Conservation (phyloP, 2,888 invertebrate genomes). For the Calameuta pallipes region DNA sequence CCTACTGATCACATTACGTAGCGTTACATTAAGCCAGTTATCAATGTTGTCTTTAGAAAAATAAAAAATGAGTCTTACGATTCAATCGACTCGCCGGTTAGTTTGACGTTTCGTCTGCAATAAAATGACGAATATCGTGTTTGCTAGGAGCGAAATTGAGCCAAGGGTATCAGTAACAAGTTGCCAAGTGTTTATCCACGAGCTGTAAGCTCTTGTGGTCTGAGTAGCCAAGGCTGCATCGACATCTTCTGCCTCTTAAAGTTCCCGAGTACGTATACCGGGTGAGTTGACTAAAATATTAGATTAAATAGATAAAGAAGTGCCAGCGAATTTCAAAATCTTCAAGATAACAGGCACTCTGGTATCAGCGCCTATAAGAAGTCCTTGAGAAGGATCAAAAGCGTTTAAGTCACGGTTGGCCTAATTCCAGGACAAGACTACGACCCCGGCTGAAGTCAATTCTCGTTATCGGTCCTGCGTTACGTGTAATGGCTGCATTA, state of each 20-base stretch:
- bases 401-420: neutral
- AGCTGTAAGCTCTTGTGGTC: constrained; percentile 48
- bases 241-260: constrained; percentile 1
- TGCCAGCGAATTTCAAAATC: neutral
- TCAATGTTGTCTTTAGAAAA: neutral
- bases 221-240: constrained; percentile 30
- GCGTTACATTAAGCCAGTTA: neutral
- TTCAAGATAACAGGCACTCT: neutral
- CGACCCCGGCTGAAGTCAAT: neutral
- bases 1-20: neutral
- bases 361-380: neutral
- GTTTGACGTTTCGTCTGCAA: neutral
- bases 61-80: neutral
- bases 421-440: neutral
- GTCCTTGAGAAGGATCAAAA: neutral
- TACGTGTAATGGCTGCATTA: neutral
- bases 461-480: neutral
- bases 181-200: constrained; percentile 46
- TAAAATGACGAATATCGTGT: neutral
- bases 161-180: neutral
- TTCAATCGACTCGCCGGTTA: neutral
- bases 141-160: neutral
- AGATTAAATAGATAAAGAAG: neutral
- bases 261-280: neutral
- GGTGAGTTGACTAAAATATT: neutral